Evolutionary conservation across 2,113 vertebrate genomes (phyloP), one percentile per base, ranked within the genome.

Genomic region (Taxidea taxus): DNA sequence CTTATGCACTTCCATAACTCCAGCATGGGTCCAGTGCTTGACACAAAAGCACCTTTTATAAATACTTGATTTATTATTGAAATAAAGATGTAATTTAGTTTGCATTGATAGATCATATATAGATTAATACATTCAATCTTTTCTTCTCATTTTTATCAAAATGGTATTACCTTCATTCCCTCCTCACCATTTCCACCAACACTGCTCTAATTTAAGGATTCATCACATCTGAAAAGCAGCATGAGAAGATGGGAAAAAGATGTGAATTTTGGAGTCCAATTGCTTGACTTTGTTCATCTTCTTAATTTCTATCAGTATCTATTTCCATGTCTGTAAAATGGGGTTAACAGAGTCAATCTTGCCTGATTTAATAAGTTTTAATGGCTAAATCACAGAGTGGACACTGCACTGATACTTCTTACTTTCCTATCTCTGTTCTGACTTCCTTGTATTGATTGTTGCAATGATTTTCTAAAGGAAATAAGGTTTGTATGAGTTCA

Each of bases 271-370:
- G 66, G 16, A 60, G 31, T 87, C 51, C 70, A 77, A 82, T 62
- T 75, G 11, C 90, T 14, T 90, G 47, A 81, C 58, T 89, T 83
- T 93, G 27, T 78, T 85, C 39, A 77, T 64, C 72, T 90, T 97
- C 31, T 94, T 86, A 89, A 88, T 8, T 72, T 81, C 7, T 95
- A 3, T 62, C 29, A 64, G 6, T 56, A 13, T 78, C 27, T 87
- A 39, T 95, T 94, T 97, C 94, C n/a, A 56, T 94, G 21, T 49
- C 74, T 77, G 20, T 47, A 49, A 93, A 88, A 74, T 60, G 20
- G 25, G 23, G 39, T 74, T 44, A 66, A 85, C 34, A 86, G 16
- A 49, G 31, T 58, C 84, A 56, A 21, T 13, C 20, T 86, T 74
- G 4, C 23, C 54, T 70, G 27, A 42, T 42, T 60, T 83, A 60